Percentiles rank a stretch among this genome's conserved stretches.
phyloP scores from a whole-genome alignment of 53 echinoderm and acorn worm species.

The Apostichopus leukothele region DNA sequence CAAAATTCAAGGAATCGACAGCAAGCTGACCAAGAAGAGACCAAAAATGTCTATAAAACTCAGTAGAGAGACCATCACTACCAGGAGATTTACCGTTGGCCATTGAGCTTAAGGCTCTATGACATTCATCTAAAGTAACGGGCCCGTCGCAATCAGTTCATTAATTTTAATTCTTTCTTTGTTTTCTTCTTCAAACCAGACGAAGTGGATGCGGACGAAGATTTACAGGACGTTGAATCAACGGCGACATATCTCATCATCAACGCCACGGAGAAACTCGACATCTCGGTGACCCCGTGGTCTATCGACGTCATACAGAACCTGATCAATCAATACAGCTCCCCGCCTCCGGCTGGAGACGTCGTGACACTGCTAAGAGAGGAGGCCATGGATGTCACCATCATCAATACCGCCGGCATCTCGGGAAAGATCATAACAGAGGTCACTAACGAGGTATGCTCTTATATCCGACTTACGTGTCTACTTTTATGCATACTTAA shows the following conservation, averaged over 20 bases:
- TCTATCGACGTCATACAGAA: conserved; percentile 77
- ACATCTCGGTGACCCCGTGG: conserved; percentile 77
- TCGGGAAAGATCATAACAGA: conserved; percentile 74
- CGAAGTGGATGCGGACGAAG: conserved; percentile 79
- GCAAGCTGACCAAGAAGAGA: no score
- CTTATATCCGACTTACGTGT: no score
- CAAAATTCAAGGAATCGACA: no score
- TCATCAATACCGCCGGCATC: conserved; percentile 79
- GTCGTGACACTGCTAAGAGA: conserved; percentile 31
- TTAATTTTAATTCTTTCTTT: background rate
- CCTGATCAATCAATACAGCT: conserved; percentile 68
- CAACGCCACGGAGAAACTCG: conserved; percentile 75
- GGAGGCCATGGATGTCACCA: conserved; percentile 51
- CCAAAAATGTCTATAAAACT: no score
- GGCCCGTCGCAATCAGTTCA: background rate
- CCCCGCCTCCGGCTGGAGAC: conserved; percentile 51
- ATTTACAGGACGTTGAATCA: conserved; percentile 63
- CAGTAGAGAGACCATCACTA: no score
- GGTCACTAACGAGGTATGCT: conserved; percentile 37
- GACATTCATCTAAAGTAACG: no score
- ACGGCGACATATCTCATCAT: conserved; percentile 90
- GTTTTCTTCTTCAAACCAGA: conserved; percentile 50
- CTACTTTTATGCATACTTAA: no score
- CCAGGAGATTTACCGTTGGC: no score
- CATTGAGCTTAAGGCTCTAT: no score